Evolutionary conservation across 2,797 vertebrate genomes (phyloP).

Genomic region (Peromyscus aztecus): DNA sequence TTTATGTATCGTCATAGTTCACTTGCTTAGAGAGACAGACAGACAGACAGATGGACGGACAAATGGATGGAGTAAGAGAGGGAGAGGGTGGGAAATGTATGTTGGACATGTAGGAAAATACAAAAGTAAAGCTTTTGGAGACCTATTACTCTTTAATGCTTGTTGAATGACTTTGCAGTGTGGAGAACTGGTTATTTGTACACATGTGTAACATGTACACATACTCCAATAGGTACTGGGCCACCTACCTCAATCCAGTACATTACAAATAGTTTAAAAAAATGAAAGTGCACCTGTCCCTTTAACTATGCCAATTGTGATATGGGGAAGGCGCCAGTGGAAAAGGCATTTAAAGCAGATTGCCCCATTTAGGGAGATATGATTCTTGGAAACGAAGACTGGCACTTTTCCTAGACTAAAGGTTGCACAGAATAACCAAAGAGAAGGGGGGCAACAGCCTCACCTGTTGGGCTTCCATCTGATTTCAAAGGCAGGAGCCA

Average conservation of each 20-base stretch:
- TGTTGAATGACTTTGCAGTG: neutral
- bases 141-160: neutral
- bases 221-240: neutral
- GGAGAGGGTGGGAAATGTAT: neutral
- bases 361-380: constrained; percentile 76
- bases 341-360: constrained; percentile 70
- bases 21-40: neutral
- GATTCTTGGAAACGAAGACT: constrained; percentile 74
- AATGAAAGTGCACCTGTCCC: constrained; percentile 52
- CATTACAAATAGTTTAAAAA: neutral
- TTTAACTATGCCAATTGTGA: constrained; percentile 58
- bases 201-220: accelerated
- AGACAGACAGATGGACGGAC: neutral
- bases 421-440: constrained; percentile 57
- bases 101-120: neutral
- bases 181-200: neutral
- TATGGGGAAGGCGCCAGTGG: constrained; percentile 64
- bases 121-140: neutral
- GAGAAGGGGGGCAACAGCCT: constrained; percentile 33
- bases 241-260: neutral
- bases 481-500: constrained; percentile 42
- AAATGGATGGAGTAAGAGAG: neutral
- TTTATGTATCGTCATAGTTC: neutral
- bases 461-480: constrained; percentile 23
- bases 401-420: constrained; percentile 73